phyloP scores from a whole-genome alignment of 2,113 vertebrate species.

The Brachyhypopomus gauderio region DNA sequence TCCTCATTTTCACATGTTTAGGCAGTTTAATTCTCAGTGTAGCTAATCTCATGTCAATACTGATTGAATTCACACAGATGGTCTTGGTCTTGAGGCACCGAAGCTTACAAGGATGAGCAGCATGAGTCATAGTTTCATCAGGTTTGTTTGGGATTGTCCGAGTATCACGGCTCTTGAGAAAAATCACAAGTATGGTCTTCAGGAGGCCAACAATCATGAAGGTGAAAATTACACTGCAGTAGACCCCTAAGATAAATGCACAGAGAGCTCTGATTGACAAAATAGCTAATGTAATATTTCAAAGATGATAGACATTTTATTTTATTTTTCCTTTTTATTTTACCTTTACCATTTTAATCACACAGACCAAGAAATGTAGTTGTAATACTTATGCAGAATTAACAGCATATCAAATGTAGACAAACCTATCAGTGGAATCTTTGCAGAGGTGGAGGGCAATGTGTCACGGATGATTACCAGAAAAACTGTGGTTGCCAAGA shows the following conservation, averaged over 20 bases:
- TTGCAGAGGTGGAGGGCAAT: constrained; percentile 75
- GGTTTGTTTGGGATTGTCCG: neutral
- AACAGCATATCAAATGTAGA: neutral
- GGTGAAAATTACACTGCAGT: constrained; percentile 24
- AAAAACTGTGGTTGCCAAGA: constrained; percentile 79
- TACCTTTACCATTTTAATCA: too few species aligned
- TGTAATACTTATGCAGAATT: too few species aligned
- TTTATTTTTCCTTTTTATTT: too few species aligned
- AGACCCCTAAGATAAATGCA: constrained; percentile 13
- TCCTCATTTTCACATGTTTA: too few species aligned
- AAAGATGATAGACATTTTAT: too few species aligned
- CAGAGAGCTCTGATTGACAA: too few species aligned
- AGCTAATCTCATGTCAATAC: too few species aligned
- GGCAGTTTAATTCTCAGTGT: too few species aligned
- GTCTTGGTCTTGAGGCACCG: neutral
- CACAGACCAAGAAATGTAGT: too few species aligned
- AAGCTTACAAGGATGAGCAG: neutral
- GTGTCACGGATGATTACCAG: constrained; percentile 80
- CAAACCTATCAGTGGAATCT: constrained; percentile 74
- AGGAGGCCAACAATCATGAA: constrained; percentile 27
- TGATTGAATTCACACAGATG: neutral
- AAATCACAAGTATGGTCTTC: constrained; percentile 37
- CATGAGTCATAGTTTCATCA: neutral
- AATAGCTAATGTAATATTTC: neutral
- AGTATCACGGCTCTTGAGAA: neutral